Conservation (phyloP, 2,113 vertebrate genomes). For the Glaucomys volans region DNA sequence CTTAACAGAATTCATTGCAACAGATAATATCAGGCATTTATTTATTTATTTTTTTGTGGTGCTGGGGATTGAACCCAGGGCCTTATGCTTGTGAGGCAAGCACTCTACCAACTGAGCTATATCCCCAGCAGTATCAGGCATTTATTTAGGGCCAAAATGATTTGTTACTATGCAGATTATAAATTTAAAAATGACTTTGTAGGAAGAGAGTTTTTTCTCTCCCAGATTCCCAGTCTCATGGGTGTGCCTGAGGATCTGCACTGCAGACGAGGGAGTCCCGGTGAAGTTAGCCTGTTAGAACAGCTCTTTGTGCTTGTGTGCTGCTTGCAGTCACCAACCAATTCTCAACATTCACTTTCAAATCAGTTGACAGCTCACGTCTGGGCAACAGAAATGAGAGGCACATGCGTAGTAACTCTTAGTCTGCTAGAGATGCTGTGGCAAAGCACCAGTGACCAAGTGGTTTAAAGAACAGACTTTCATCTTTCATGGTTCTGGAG, state of each 20-base stretch:
- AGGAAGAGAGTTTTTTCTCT: background rate
- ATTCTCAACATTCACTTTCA: background rate
- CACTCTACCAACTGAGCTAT: too few relatives aligned
- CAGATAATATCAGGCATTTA: background rate
- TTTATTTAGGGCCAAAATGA: background rate
- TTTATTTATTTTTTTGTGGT: too few relatives aligned
- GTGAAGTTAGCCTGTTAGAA: background rate
- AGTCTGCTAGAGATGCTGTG: background rate
- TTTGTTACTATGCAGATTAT: background rate
- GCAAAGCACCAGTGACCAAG: too few relatives aligned
- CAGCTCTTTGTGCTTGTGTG: background rate
- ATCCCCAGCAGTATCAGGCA: too few relatives aligned
- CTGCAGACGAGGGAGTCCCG: background rate
- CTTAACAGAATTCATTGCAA: background rate
- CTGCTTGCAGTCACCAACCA: too few relatives aligned
- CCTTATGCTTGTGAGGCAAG: too few relatives aligned
- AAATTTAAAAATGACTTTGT: background rate
- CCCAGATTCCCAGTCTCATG: too few relatives aligned
- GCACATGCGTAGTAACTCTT: accelerated
- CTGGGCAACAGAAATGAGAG: background rate
- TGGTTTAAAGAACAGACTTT: background rate
- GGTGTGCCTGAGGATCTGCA: background rate
- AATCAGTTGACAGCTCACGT: background rate
- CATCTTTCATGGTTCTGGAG: background rate
- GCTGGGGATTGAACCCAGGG: too few relatives aligned